Evolutionary conservation across 2,797 vertebrate genomes (phyloP).

Genomic region (Oophaga sylvatica): DNA sequence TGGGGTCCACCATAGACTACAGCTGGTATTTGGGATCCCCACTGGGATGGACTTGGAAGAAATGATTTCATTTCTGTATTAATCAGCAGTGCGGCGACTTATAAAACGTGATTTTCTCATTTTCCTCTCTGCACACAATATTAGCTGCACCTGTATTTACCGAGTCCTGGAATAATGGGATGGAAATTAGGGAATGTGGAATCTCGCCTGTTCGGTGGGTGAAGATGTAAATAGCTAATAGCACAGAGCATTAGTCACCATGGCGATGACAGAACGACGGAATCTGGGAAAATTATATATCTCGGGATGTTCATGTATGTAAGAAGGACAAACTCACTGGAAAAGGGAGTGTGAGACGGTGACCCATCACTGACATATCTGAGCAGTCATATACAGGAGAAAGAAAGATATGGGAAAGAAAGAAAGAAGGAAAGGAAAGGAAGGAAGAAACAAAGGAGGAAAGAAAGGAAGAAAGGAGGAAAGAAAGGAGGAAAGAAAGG

Average conservation of each 20-base stretch:
- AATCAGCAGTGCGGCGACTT: no score
- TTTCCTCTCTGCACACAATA: not conserved
- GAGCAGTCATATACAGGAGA: no score
- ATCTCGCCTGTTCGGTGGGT: not conserved
- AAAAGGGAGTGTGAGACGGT: no score
- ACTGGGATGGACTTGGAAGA: no score
- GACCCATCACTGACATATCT: no score
- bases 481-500: not conserved
- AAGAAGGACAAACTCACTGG: not conserved
- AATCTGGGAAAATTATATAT: constrained; percentile 56
- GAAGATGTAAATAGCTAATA: constrained; percentile 54
- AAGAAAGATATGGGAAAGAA: no score
- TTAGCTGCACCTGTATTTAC: not conserved
- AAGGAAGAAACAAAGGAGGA: not conserved
- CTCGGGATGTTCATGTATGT: not conserved
- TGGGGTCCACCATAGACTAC: no score
- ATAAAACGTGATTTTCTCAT: not conserved
- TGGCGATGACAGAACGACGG: constrained; percentile 57
- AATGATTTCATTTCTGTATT: no score
- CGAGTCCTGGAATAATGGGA: not conserved
- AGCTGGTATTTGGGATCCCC: no score
- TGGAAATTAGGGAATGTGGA: not conserved
- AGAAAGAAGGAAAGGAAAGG: no score
- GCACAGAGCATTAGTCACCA: constrained; percentile 65
- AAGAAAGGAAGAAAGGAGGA: not conserved